Evolutionary conservation across 2,113 vertebrate genomes (phyloP).

Genomic region (Leptosomus discolor): DNA sequence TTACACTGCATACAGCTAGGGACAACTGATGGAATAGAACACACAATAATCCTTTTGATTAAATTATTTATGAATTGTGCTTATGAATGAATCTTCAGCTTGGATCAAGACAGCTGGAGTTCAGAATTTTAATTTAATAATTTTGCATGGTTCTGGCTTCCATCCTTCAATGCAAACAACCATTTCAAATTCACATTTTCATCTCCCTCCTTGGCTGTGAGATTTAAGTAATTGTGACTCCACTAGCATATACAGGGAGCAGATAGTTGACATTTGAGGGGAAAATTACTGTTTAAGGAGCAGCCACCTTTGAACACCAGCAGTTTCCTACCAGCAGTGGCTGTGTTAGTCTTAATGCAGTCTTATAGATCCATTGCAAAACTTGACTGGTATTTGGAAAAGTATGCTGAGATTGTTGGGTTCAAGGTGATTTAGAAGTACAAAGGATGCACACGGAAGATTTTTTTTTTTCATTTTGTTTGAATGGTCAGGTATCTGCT

Average conservation of each 20-base stretch:
- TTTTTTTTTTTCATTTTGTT: not conserved
- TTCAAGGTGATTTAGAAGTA: not conserved
- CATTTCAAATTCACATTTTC: not conserved
- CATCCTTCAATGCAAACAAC: not conserved
- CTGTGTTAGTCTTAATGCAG: not conserved
- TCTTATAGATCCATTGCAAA: not conserved
- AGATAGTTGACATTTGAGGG: not conserved
- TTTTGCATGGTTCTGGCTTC: not conserved
- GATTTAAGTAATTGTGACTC: not conserved
- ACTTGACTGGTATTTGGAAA: not conserved
- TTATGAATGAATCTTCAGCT: not conserved
- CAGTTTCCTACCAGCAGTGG: not conserved
- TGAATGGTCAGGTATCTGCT: not conserved
- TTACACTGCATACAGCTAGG: not conserved
- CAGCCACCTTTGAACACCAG: not conserved
- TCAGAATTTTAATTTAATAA: not conserved
- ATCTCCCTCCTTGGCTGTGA: not conserved
- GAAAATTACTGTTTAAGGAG: not conserved
- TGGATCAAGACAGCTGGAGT: not conserved
- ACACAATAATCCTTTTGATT: not conserved
- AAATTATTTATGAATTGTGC: not conserved
- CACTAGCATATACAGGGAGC: not conserved
- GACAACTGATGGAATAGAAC: not conserved
- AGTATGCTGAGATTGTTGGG: not conserved
- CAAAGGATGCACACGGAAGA: not conserved